Conservation (phyloP, 2,888 invertebrate species). For the Cremastinae sp. region DNA sequence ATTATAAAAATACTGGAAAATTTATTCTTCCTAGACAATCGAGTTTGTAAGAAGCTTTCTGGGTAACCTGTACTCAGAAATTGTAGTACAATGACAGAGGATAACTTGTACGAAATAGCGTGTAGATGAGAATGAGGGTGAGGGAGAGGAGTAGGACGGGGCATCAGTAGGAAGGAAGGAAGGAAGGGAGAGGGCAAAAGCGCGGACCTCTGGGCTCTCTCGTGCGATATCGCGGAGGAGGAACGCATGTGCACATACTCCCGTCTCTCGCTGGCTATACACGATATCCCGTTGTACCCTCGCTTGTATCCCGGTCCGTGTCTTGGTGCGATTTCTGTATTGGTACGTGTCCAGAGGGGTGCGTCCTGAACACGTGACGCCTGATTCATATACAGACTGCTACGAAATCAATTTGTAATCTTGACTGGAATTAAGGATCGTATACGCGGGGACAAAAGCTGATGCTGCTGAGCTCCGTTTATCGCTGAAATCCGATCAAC, state of each 20-base stretch:
- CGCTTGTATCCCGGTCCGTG: background rate
- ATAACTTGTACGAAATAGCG: conserved; percentile 32
- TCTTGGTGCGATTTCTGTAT: conserved; percentile 12
- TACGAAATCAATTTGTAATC: conserved; percentile 80
- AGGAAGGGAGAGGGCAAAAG: no score
- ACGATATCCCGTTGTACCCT: conserved; percentile 44
- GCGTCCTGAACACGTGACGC: conserved; percentile 80
- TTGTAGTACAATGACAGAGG: conserved; percentile 9
- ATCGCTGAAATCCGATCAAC: conserved; percentile 49
- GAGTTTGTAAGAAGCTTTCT: conserved; percentile 51
- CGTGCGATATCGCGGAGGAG: conserved; percentile 42
- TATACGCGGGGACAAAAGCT: conserved; percentile 84
- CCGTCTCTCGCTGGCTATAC: conserved; percentile 48
- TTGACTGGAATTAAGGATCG: conserved; percentile 79
- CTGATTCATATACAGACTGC: conserved; percentile 80
- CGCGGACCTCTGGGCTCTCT: conserved; percentile 17
- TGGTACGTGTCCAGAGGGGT: conserved; percentile 73
- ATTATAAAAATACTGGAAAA: no score
- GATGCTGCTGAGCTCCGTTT: conserved; percentile 40
- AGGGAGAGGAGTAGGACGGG: conserved; percentile 7
- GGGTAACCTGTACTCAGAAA: conserved; percentile 49
- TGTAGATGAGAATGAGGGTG: conserved; percentile 4
- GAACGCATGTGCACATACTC: conserved; percentile 58
- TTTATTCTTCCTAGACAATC: no score
- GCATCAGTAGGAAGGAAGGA: no score